phyloP scores from a whole-genome alignment of 2,888 invertebrate species.

The Drosophila greeni region DNA sequence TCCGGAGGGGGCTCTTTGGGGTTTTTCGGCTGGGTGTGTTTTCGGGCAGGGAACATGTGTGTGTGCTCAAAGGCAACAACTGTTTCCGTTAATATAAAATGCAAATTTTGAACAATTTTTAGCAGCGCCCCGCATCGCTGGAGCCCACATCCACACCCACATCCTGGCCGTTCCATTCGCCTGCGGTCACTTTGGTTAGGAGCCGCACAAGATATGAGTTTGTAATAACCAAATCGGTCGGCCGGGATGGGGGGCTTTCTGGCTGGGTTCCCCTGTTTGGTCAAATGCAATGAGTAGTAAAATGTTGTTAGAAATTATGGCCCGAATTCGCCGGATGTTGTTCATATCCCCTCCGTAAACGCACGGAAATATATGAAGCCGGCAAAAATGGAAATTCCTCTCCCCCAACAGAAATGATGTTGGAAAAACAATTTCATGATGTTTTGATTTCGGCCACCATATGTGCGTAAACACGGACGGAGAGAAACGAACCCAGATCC shows the following conservation, averaged over 20 bases:
- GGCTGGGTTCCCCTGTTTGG: constrained; percentile 47
- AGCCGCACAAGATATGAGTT: constrained; percentile 67
- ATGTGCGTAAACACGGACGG: constrained; percentile 57
- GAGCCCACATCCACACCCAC: constrained; percentile 15
- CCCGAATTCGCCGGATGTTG: constrained; percentile 71
- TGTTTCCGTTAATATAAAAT: constrained; percentile 76
- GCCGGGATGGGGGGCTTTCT: constrained; percentile 13
- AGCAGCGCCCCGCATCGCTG: constrained; percentile 51
- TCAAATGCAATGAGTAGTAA: constrained; percentile 74
- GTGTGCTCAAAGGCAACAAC: constrained; percentile 74
- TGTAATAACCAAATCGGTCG: constrained; percentile 72
- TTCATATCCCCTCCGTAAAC: constrained; percentile 76
- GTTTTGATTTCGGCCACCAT: constrained; percentile 67
- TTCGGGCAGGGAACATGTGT: constrained; percentile 26
- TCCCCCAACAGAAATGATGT: constrained; percentile 60
- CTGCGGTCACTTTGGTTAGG: constrained; percentile 68
- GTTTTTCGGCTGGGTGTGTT: constrained; percentile 1
- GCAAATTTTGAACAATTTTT: constrained; percentile 72
- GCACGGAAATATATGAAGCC: constrained; percentile 71
- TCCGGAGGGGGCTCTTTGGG: constrained; percentile 3
- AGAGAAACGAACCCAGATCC: constrained; percentile 4
- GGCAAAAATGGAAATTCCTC: constrained; percentile 46
- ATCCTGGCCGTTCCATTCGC: constrained; percentile 22
- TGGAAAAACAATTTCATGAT: constrained; percentile 74
- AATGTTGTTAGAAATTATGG: constrained; percentile 73